Percentiles rank a stretch among this genome's conserved stretches.
phyloP scores from a whole-genome alignment of 2,888 invertebrate species.

The Coecobrya sp. region DNA sequence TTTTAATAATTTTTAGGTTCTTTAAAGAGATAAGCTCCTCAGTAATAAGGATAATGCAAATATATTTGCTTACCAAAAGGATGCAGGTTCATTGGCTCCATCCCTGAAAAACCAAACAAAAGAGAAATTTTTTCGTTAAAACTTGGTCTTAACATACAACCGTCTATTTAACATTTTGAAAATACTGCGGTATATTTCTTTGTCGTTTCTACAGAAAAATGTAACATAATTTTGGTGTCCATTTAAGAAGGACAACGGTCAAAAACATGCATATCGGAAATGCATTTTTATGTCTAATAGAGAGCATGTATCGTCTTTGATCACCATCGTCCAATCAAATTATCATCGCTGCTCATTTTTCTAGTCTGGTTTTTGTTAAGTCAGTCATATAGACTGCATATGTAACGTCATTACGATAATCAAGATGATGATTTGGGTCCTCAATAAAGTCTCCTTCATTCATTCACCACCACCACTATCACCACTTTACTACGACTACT shows the following conservation, averaged over 20 bases:
- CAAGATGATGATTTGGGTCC: constrained; percentile 53
- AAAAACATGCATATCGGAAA: constrained; percentile 46
- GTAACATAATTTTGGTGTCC: neutral
- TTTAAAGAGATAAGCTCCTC: neutral
- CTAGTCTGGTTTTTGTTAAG: constrained; percentile 75
- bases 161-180: neutral
- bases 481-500: constrained; percentile 13
- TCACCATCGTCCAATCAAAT: constrained; percentile 49
- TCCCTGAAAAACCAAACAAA: constrained; percentile 72
- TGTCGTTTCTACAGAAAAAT: constrained; percentile 2
- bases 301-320: constrained; percentile 35
- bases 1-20: neutral
- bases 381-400: constrained; percentile 49
- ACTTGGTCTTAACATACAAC: neutral
- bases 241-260: neutral
- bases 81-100: constrained; percentile 82
- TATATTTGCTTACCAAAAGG: constrained; percentile 77
- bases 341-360: constrained; percentile 52
- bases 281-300: constrained; percentile 26
- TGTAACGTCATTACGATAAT: neutral
- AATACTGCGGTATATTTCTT: neutral
- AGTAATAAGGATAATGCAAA: neutral
- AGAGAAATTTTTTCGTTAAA: constrained; percentile 57
- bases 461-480: constrained; percentile 58
- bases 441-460: constrained; percentile 75